Evolutionary conservation across 53 echinoderm and acorn worm genomes (phyloP).

Genomic region (Hippasteria phrygiana): DNA sequence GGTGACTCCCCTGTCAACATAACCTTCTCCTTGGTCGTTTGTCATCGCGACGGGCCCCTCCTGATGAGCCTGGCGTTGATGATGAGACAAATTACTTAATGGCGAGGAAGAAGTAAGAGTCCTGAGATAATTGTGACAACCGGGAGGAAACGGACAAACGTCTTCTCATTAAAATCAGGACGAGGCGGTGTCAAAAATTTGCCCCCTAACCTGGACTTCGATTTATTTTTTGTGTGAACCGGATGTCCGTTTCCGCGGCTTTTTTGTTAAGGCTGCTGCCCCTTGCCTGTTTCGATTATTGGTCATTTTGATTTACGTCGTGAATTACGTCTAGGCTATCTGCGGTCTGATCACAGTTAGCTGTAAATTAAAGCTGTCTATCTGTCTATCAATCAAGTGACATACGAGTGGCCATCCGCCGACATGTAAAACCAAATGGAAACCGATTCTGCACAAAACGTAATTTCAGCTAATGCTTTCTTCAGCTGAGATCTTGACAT

Average conservation of each 20-base stretch:
- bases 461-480: too few relatives aligned
- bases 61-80: not conserved
- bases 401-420: not conserved
- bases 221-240: not conserved
- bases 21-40: conserved; percentile 1
- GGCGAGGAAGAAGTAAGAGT: not conserved
- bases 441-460: not conserved
- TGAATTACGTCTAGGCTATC: not conserved
- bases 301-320: conserved; percentile 3
- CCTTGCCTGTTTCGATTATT: not conserved
- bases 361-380: not conserved
- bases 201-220: conserved; percentile 19
- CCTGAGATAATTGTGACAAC: not conserved
- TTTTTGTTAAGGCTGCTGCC: not conserved
- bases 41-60: not conserved
- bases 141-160: not conserved
- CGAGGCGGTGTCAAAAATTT: not conserved
- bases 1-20: conserved; percentile 27
- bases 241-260: not conserved
- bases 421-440: not conserved
- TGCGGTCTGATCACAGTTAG: not conserved
- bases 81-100: conserved; percentile 8
- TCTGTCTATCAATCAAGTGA: conserved; percentile 9
- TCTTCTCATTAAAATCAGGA: conserved; percentile 39
- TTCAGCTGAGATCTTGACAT: too few relatives aligned